Base-by-base conservation (phyloP, 2,888 invertebrate species). In the Cataglyphis rosenhaueri region DNA sequence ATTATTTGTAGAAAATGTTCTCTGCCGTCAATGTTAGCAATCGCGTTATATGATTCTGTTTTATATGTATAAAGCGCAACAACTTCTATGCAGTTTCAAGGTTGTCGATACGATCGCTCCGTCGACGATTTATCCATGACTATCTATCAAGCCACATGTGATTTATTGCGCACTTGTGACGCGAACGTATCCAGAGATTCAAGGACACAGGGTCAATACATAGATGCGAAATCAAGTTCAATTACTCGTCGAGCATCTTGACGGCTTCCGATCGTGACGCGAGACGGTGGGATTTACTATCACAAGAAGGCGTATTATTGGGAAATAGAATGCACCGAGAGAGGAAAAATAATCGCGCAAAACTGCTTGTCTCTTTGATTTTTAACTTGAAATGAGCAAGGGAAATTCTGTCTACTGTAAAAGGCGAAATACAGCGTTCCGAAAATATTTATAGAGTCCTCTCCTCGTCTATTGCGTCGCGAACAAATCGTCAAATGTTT, bases 121-220 rank as follows among this genome's bases (percentile, higher is more conserved):
- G 35, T 70, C 55, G 64, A 12, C 64, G 48, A 66, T 66, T 18
- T 25, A 48, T 66, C 29, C 21, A 25, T n/a, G 18, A 44, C 25
- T 70, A 48, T 55, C 65, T 57, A 65, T 81, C 64, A 73, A 73
- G 71, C 55, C 59, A 5, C 81, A 15, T 44, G 55, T 73, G 81
- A 81, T 81, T 81, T 81, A 81, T 81, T 29, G 65, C 25, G 64
- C 73, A 81, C 71, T 73, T 29, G 81, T 73, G 64, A 29, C 71
- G 41, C 57, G 48, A 73, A 65, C 59, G n/a, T 66, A 32, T 18
- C 12, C 10, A 41, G 18, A 25, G 68, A 82, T 76, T 68, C 76
- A 82, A 68, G 70, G 68, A 57, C 76, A n/a, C 15, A 55, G n/a
- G n/a, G 32, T 32, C 68, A 59, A 68, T 62, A 76, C 32, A 44